These are phyloP conservation scores for Sapajus apella DNA, from an alignment of 2,113 vertebrate species.

Conservation along the genomic window DNA sequence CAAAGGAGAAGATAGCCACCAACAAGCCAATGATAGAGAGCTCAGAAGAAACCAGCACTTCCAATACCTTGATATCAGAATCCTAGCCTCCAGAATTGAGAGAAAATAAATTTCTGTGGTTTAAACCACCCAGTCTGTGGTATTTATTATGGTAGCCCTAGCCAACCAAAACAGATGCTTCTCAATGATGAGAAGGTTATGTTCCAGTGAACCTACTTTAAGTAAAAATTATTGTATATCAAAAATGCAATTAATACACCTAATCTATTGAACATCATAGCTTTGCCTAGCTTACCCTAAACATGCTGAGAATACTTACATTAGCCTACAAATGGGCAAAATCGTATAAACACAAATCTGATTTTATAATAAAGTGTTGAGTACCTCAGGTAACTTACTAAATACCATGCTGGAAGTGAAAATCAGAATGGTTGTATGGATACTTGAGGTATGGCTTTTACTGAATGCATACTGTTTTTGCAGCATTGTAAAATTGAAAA, in stretches of 20 bases:
- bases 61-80: background rate
- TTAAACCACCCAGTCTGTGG: background rate
- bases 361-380: background rate
- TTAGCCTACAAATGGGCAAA: background rate
- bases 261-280: background rate
- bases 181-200: background rate
- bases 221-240: background rate
- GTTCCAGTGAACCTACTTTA: background rate
- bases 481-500: background rate
- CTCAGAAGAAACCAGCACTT: background rate
- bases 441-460: background rate
- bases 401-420: background rate
- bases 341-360: background rate
- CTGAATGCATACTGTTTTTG: background rate
- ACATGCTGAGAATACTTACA: background rate
- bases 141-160: background rate
- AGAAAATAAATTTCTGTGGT: background rate
- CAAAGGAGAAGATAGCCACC: background rate
- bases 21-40: background rate
- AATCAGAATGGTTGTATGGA: background rate
- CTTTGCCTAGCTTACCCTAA: background rate
- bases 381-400: background rate
- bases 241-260: background rate
- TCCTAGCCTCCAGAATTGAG: background rate
- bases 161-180: background rate